Evolutionary conservation across 2,113 vertebrate genomes (phyloP), one percentile per base, ranked within the genome.

Genomic region (Perca schrenkii): DNA sequence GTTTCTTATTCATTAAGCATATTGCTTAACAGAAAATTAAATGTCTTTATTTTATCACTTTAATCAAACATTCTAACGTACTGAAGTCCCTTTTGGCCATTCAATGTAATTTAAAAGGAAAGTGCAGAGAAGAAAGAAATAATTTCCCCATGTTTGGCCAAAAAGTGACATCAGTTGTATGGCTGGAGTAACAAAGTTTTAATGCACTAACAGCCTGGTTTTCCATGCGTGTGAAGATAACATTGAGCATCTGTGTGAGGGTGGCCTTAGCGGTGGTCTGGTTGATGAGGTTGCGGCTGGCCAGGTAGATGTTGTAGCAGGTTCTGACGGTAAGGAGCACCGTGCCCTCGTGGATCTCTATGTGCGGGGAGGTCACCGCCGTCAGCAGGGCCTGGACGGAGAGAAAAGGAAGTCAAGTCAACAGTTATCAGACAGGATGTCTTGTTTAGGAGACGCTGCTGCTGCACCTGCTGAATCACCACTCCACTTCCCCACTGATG

Each of bases 201-300:
- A 36, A 15, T 21, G 14, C 1, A 96, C 97, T 93, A 90, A 99
- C 98, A 70, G 97, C 97, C 93, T 99, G 98, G 91, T 96, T 98
- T 91, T 99, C 98, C 98, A 99, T 99, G 86, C 98, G 96, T 21
- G 96, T 97, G 85, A 99, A 99, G 95, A 99, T 99, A 46, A 99
- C 98, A 14, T 98, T 98, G 89, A 99, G 95, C 98, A 99, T 99
- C 93, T 99, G 98, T 0, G 98, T 99, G 57, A 99, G 96, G 1
- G 98, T 99, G 86, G 98, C 98, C 94, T 99, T 99, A 75, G 98
- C 98, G 1, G 98, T 99, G 85, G 98, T 99, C 93, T 99, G 98
- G 94, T 99, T 99, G 95, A 99, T 99, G 91, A 99, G 97, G 93
- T 99, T 99, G 90, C 97, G 97, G 94, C 98, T 99, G 91, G 98